Percentiles rank a stretch among this genome's conserved stretches.
phyloP scores from a whole-genome alignment of 2,797 vertebrate genomes.

The Buceros bicornis region DNA sequence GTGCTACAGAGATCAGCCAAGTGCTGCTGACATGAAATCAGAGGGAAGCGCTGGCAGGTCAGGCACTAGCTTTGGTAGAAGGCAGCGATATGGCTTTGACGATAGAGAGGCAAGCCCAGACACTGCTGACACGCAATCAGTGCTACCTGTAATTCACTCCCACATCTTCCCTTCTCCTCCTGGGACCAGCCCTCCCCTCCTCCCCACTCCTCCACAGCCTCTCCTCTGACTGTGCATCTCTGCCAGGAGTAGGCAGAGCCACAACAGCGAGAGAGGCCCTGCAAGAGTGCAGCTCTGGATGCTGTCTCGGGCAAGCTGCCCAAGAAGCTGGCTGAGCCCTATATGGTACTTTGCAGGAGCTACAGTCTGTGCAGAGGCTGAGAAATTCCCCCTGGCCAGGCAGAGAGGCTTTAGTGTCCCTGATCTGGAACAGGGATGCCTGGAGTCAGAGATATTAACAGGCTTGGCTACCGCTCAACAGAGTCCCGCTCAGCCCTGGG shows the following conservation, averaged over 20 bases:
- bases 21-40: not conserved
- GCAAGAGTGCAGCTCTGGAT: not conserved
- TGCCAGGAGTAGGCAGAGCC: not conserved
- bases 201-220: not conserved
- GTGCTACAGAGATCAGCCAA: not conserved
- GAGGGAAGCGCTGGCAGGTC: fast-evolving
- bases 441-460: not conserved
- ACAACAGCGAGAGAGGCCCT: not conserved
- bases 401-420: not conserved
- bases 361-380: not conserved
- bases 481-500: not conserved
- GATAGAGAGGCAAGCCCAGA: not conserved
- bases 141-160: not conserved
- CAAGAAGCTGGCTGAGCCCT: not conserved
- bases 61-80: not conserved
- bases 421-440: not conserved
- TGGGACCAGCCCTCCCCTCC: not conserved
- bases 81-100: fast-evolving
- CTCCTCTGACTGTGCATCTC: fast-evolving
- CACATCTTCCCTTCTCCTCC: not conserved
- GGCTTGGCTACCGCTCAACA: not conserved
- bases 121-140: not conserved
- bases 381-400: not conserved
- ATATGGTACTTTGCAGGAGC: not conserved
- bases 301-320: not conserved